Base-by-base conservation (phyloP, 2,888 invertebrate genomes). In the Ormyrus rosae region DNA sequence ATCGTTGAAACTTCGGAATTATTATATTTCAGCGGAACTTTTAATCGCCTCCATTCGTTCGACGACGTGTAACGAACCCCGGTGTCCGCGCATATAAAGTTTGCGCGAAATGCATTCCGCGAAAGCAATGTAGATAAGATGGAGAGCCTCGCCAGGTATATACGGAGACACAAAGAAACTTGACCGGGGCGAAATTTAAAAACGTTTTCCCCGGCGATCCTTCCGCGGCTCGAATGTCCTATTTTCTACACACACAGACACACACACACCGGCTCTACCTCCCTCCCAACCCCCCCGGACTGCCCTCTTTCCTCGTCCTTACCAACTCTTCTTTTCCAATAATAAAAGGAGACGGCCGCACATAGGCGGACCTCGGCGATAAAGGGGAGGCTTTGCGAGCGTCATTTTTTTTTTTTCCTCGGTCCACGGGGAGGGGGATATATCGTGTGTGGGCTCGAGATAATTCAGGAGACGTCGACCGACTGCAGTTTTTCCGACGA, bases 291-390 rank as follows among this genome's bases (percentile, higher is more conserved):
- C 9, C 53, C 10, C 65, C 19, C 6, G 34, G 11, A 11, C 56
- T 13, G 11, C 51, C 9, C 51, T 65, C 51, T 13, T 51, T 13
- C 45, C 61, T 63, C 53, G 63, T 72, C 72, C 51, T 72, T 55
- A 71, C 72, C 53, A 53, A 51, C 71, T 71, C 60, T 50, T 71
- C 71, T 63, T 72, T 72, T 73, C 64, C 73, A 73, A 73, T 73
- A 73, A 64, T 73, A 64, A 73, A 64, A 64, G 19, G 58, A 65
- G 70, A 51, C 65, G 51, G 56, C 48, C 51, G 58, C 34, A 45
- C 55, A 46, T 11, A 45, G 34, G 10, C 46, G 46, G 19, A 76
- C 9, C 19, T 34, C 55, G 34, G 34, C 34, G 34, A 34, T 2
- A 34, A 34, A 34, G 34, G 34, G 34, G 34, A 34, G 34, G 34